Percentiles rank a stretch among this genome's conserved stretches.
phyloP scores from a whole-genome alignment of 2,797 vertebrate genomes.

The Melanotaenia parkinsoni region DNA sequence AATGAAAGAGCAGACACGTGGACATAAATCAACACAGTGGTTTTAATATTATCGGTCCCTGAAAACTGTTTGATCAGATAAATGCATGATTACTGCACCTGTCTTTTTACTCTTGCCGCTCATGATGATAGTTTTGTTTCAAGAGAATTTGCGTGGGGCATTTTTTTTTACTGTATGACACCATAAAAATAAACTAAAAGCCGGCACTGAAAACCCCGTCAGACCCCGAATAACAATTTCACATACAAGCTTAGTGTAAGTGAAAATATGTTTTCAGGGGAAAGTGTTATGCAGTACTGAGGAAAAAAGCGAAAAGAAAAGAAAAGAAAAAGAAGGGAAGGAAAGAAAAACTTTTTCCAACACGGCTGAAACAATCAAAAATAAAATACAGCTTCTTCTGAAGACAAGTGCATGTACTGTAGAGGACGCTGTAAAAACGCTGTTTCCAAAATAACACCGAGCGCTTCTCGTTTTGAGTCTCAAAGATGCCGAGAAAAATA shows the following conservation, averaged over 20 bases:
- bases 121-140: neutral
- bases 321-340: neutral
- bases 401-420: slow-evolving; percentile 1
- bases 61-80: neutral
- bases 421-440: slow-evolving; percentile 33
- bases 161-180: neutral
- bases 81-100: neutral
- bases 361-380: neutral
- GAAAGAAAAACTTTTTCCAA: neutral
- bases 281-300: neutral
- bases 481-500: slow-evolving; percentile 39
- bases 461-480: slow-evolving; percentile 8
- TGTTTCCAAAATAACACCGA: slow-evolving; percentile 49
- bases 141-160: neutral
- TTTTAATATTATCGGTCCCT: neutral
- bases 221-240: neutral
- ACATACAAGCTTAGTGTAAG: neutral
- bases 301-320: neutral
- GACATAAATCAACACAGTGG: neutral
- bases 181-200: neutral
- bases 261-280: neutral
- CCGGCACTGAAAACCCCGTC: neutral
- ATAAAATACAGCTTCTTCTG: neutral
- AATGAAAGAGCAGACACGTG: neutral
- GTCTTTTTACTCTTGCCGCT: neutral